Evolutionary conservation across 2,113 vertebrate species (phyloP), one percentile per base, ranked within the genome.

Genomic region (Excalfactoria chinensis): DNA sequence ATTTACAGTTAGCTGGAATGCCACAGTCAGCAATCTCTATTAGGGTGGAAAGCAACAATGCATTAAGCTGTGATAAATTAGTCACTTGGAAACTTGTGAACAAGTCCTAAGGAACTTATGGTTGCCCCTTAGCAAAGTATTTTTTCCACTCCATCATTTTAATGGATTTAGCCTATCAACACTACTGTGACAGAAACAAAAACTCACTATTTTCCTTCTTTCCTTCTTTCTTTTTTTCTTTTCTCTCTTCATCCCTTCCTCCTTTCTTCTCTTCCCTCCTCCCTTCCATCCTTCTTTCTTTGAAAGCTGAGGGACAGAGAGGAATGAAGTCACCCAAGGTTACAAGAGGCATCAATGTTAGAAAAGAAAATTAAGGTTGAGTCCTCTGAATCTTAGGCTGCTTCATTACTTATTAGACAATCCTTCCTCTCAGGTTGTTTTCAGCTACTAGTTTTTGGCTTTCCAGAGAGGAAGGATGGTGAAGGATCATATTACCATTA

Each of bases 31-130:
- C 63, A 91, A 49, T 70, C 49, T 76, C 44, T 79, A 22, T 4
- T 79, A 23, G 1, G 2, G 55, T 89, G 71, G 63, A 93, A 93
- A 95, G 74, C 12, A 95, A 25, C 59, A 91, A 79, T 41, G 49
- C 68, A 87, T 93, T 91, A 89, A 87, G 44, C 71, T 92, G 78
- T 49, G 49, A 89, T 85, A 95, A 95, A 96, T 95, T 93, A 87
- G 89, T 87, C 89, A 79, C 68, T 93, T 89, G 78, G 71, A 91
- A 96, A 95, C 68, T 93, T 96, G 86, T 16, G 55, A 87, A 93
- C 75, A 87, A 66, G 67, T 89, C 87, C 87, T 87, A 55, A 87
- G 49, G 49, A 95, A 87, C 74, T 93, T 73, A 89, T 9, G 74
- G 41, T 46, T 82, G 26, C 55, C 74, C 44, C 67, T 82, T 22